Evolutionary conservation across 2,113 vertebrate genomes (phyloP).

Genomic region (Phyllostomus hastatus): DNA sequence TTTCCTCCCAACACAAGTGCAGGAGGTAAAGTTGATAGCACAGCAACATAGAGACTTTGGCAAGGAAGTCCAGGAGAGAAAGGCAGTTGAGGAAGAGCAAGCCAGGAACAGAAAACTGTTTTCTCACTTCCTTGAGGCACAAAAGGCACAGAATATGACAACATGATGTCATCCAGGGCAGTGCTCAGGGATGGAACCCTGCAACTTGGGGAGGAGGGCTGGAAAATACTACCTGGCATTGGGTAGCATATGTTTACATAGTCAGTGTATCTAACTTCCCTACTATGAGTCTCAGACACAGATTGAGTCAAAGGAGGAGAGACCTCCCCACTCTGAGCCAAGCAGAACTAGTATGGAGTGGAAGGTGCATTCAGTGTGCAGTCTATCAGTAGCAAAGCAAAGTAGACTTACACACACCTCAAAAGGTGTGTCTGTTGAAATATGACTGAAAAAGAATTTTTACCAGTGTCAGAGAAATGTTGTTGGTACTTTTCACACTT

Average conservation of each 20-base stretch:
- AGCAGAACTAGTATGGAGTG: background rate
- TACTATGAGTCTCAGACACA: background rate
- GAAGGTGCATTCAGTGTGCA: background rate
- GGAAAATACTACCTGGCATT: too few relatives aligned
- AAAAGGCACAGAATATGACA: background rate
- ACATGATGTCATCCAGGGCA: background rate
- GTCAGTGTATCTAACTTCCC: background rate
- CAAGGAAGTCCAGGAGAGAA: background rate
- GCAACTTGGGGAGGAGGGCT: background rate
- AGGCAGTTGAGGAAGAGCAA: background rate
- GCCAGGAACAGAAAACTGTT: background rate
- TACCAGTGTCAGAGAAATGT: background rate
- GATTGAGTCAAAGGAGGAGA: background rate
- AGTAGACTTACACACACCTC: background rate
- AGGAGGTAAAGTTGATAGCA: background rate
- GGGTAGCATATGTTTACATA: background rate
- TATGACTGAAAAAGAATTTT: background rate
- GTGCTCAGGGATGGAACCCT: background rate
- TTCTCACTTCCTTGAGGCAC: background rate
- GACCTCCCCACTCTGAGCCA: background rate
- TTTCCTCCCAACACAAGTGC: background rate
- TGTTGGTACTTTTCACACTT: background rate
- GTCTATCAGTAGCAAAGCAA: background rate
- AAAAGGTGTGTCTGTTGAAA: too few relatives aligned
- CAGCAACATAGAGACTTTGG: background rate